A percentile compares a stretch with the other conserved stretches of the same genome.
Evolutionary conservation across 2,888 invertebrate species (phyloP).

Genomic region (Drosophila suboccidentalis): DNA sequence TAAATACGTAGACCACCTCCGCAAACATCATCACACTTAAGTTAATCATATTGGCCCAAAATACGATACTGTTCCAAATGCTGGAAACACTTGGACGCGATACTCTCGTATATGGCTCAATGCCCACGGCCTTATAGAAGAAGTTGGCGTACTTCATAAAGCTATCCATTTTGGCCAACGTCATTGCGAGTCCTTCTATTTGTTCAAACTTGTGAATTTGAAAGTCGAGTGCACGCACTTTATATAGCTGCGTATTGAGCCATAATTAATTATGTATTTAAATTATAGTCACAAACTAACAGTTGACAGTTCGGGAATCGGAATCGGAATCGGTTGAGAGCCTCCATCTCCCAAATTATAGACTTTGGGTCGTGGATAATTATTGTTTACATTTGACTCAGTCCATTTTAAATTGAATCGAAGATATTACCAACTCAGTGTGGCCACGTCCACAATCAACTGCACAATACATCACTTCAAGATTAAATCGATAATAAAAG

Average conservation of each 20-base stretch:
- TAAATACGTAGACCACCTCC: constrained; percentile 70
- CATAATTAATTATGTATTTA: constrained; percentile 36
- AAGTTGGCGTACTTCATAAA: constrained; percentile 76
- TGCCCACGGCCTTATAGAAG: constrained; percentile 73
- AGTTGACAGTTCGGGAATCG: constrained; percentile 5
- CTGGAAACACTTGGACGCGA: constrained; percentile 4
- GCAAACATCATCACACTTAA: constrained; percentile 48
- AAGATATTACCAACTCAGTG: constrained; percentile 18
- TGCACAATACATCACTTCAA: constrained; percentile 69
- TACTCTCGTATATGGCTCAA: constrained; percentile 56
- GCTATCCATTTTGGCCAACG: constrained; percentile 52
- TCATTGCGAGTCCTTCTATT: constrained; percentile 30
- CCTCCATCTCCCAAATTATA: constrained; percentile 16
- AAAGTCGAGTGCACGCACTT: constrained; percentile 9
- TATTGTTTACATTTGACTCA: constrained; percentile 41
- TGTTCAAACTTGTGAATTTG: neutral
- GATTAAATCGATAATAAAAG: constrained; percentile 59
- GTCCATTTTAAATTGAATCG: constrained; percentile 22
- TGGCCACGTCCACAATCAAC: constrained; percentile 32
- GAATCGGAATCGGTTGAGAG: neutral
- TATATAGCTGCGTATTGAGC: constrained; percentile 32
- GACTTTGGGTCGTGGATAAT: constrained; percentile 28
- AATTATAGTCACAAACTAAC: constrained; percentile 45
- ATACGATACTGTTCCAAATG: constrained; percentile 41
- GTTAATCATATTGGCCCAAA: constrained; percentile 65